phyloP scores from a whole-genome alignment of 1,140 invertebrate species.

The Phymastichus coffea region DNA sequence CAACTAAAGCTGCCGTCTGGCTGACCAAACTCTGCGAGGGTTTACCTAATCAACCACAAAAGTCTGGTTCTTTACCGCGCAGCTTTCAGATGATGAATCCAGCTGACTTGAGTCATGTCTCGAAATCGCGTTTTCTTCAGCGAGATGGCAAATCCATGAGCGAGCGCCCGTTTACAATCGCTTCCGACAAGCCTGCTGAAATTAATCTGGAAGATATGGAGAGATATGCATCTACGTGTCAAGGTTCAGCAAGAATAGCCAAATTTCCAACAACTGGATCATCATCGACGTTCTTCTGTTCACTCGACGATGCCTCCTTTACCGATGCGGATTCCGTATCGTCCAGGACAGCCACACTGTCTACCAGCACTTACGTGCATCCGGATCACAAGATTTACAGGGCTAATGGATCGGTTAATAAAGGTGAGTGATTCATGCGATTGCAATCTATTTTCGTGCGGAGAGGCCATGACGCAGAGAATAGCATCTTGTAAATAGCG shows the following conservation, averaged over 20 bases:
- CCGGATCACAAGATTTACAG: slow-evolving; percentile 78
- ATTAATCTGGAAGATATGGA: slow-evolving; percentile 62
- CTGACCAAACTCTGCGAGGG: slow-evolving; percentile 62
- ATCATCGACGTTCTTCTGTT: slow-evolving; percentile 45
- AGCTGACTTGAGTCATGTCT: slow-evolving; percentile 34
- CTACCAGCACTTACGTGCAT: slow-evolving; percentile 59
- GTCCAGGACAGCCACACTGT: background rate
- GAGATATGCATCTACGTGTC: slow-evolving; percentile 57
- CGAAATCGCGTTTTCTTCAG: slow-evolving; percentile 50
- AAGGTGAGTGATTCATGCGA: slow-evolving; percentile 1
- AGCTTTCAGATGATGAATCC: slow-evolving; percentile 63
- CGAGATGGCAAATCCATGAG: slow-evolving; percentile 53
- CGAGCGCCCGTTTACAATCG: slow-evolving; percentile 70
- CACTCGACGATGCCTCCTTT: slow-evolving; percentile 56
- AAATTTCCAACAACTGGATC: slow-evolving; percentile 48
- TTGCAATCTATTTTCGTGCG: too few relatives aligned
- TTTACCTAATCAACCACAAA: slow-evolving; percentile 57
- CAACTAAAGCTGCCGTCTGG: slow-evolving; percentile 63
- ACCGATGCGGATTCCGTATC: slow-evolving; percentile 48
- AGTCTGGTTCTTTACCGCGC: slow-evolving; percentile 75
- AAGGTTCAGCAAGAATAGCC: slow-evolving; percentile 52
- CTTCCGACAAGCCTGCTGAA: slow-evolving; percentile 60
- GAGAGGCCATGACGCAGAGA: too few relatives aligned
- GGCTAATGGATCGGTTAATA: slow-evolving; percentile 35
- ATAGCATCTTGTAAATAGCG: too few relatives aligned